Evolutionary conservation across 2,113 vertebrate genomes (phyloP), one percentile per base, ranked within the genome.

Genomic region (Cyprinodon brontotheroides): DNA sequence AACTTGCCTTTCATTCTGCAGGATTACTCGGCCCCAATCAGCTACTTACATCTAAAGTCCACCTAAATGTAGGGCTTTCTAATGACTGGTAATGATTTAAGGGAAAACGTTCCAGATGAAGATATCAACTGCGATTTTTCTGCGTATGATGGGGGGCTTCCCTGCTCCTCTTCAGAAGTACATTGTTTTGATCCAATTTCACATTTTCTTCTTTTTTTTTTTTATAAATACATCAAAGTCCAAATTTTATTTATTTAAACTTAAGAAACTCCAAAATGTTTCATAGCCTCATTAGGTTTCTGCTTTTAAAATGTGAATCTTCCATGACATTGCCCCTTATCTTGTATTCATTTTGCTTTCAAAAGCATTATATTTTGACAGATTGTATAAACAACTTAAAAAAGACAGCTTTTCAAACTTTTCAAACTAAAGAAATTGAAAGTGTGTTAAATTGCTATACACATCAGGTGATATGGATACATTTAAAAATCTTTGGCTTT

Each of bases 401-500:
- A 63, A 53, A 47, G 20, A 57, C 43, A 45, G 4, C 20, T 57
- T 20, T 57, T 57, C 3, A 57, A n/a, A 57, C 50, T 8, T 29
- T 29, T 20, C 17, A 5, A 53, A 53, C 59, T 37, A 65, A 69
- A 61, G 0, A 70, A 66, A 1, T 48, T 72, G 68, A 22, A 57
- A 38, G 53, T 48, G 41, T 59, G n/a, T 41, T 61, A 77, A 74
- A 41, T 65, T 63, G 62, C 29, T 7, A 17, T 9, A 68, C 7
- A 39, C 65, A 71, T 84, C 61, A 68, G 36, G 15, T 17, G 47
- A 64, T 65, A 66, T 68, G 38, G 62, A 59, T 29, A 79, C 63
- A 67, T 71, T 83, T 41, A 65, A 65, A 17, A 17, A 74, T 40
- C 20, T 53, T n/a, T 62, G 50, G 69, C 72, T 63, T 22, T 72